Percentiles rank a stretch among this genome's conserved stretches.
Evolutionary conservation across 2,797 vertebrate genomes (phyloP).

Genomic region (Podarcis siculus): DNA sequence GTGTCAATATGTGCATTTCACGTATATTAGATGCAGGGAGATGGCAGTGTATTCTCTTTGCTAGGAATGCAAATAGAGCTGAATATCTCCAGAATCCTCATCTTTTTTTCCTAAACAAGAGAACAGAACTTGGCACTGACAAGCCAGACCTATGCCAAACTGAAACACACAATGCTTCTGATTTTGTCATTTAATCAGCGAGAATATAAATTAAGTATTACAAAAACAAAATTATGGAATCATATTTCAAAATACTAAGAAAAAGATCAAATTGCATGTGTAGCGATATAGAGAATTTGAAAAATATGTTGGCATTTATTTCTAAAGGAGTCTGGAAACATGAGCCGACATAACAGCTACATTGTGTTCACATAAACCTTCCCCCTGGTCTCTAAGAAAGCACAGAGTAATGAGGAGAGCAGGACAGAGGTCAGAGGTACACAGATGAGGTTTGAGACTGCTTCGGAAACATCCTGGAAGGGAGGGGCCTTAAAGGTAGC

Average conservation of each 20-base stretch:
- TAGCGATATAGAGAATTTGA: not conserved
- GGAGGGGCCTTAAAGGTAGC: too few relatives aligned
- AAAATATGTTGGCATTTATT: not conserved
- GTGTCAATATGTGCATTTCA: not conserved
- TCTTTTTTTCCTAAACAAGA: not conserved
- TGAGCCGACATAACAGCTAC: not conserved
- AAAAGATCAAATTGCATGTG: not conserved
- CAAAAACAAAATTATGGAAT: conserved; percentile 1
- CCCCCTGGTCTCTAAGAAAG: too few relatives aligned
- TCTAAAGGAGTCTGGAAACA: not conserved
- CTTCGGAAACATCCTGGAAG: too few relatives aligned
- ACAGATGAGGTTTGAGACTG: too few relatives aligned
- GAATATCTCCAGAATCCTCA: not conserved
- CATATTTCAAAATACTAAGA: not conserved
- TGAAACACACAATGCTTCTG: not conserved
- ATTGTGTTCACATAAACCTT: too few relatives aligned
- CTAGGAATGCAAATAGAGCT: not conserved
- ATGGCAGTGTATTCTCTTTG: not conserved
- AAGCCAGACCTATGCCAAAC: not conserved
- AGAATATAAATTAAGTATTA: not conserved
- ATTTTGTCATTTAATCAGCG: not conserved
- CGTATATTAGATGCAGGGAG: conserved; percentile 1
- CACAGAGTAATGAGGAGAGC: too few relatives aligned
- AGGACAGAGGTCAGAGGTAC: too few relatives aligned
- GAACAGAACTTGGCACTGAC: not conserved